These are phyloP conservation scores for Antedon bifida DNA, from an alignment of 35 echinoderm and acorn worm species.

Conservation along the genomic window DNA sequence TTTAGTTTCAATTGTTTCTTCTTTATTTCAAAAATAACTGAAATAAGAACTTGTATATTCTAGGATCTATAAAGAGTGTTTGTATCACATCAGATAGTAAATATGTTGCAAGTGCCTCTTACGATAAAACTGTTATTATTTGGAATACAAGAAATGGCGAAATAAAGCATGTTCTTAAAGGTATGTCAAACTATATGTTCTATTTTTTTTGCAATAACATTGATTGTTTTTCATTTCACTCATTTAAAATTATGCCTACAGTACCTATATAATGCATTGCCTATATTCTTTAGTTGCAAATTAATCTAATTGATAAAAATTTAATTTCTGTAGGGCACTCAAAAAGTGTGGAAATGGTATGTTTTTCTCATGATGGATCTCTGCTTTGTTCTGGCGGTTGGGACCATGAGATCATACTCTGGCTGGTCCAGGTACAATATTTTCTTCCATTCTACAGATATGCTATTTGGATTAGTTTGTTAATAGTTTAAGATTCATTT, in stretches of 20 bases:
- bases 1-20: too few species aligned
- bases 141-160: conserved; percentile 76
- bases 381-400: conserved; percentile 78
- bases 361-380: conserved; percentile 45
- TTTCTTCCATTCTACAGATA: too few species aligned
- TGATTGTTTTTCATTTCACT: neutral
- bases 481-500: too few species aligned
- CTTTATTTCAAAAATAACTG: too few species aligned
- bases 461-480: too few species aligned
- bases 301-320: too few species aligned
- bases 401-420: conserved; percentile 65
- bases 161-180: conserved; percentile 41
- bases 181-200: conserved; percentile 5
- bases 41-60: too few species aligned
- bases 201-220: too few species aligned
- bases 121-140: conserved; percentile 64
- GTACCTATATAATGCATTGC: neutral
- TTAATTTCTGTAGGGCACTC: conserved; percentile 39
- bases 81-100: conserved; percentile 67
- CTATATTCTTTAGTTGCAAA: too few species aligned
- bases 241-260: neutral
- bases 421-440: conserved; percentile 56
- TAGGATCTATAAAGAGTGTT: conserved; percentile 84
- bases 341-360: conserved; percentile 68
- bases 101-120: conserved; percentile 67